A percentile compares a stretch with the other conserved stretches of the same genome.
Evolutionary conservation across 1,140 invertebrate species (phyloP).

Genomic region (Drosophila mauritiana): DNA sequence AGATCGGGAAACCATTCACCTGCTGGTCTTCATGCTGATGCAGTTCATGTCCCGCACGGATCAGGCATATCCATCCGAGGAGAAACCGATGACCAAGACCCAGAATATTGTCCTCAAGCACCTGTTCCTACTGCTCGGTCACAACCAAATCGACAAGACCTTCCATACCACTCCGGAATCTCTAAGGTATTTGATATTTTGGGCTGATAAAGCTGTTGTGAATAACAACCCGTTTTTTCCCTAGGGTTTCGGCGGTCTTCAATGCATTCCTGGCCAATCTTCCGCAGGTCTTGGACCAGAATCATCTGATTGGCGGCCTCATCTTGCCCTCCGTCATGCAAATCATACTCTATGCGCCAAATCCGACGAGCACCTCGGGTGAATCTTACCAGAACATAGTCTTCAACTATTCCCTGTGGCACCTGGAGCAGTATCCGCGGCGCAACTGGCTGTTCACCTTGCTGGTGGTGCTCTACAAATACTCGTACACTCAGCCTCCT

Average conservation of each 20-base stretch:
- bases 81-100: slow-evolving; percentile 91
- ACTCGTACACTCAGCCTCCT: slow-evolving; percentile 94
- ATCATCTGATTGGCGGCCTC: slow-evolving; percentile 94
- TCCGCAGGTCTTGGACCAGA: slow-evolving; percentile 96
- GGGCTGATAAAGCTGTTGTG: background rate
- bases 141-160: slow-evolving; percentile 94
- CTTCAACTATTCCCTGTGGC: slow-evolving; percentile 92
- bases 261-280: slow-evolving; percentile 97
- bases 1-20: slow-evolving; percentile 97
- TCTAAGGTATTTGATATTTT: slow-evolving; percentile 88
- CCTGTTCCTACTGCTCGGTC: slow-evolving; percentile 96
- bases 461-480: slow-evolving; percentile 99
- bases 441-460: slow-evolving; percentile 96
- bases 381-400: slow-evolving; percentile 82
- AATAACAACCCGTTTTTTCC: background rate
- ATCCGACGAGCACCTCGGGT: slow-evolving; percentile 86
- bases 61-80: slow-evolving; percentile 93
- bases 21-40: slow-evolving; percentile 98
- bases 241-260: slow-evolving; percentile 93
- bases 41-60: slow-evolving; percentile 93
- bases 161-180: slow-evolving; percentile 96
- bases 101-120: slow-evolving; percentile 96
- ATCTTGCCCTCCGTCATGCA: slow-evolving; percentile 94
- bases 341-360: slow-evolving; percentile 94
- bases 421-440: slow-evolving; percentile 92